A percentile compares a stretch with the other conserved stretches of the same genome.
These are phyloP conservation scores for Parazoanthus atlanticus DNA, from an alignment of 92 coral and sea anemone genomes.

Conservation along the genomic window DNA sequence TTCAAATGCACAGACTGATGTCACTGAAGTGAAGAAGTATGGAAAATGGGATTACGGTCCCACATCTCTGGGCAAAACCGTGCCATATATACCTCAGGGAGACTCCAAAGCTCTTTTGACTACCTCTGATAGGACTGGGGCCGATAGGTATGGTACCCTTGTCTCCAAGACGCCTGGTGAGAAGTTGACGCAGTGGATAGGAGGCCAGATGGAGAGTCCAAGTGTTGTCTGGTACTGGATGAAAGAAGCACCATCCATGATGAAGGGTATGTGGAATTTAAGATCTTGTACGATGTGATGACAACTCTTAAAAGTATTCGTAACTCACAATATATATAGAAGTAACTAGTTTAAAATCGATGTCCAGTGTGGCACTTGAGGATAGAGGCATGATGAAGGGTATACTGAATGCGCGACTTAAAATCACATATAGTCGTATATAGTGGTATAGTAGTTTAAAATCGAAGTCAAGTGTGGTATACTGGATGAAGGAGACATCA, in stretches of 20 bases:
- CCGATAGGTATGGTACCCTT: conserved; percentile 80
- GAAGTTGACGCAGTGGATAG: conserved; percentile 81
- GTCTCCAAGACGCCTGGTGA: conserved; percentile 60
- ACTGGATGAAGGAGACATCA: no score
- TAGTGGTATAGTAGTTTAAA: no score
- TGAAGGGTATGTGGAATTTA: conserved; percentile 51
- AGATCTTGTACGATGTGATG: neutral
- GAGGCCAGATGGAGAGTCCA: conserved; percentile 72
- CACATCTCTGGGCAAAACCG: conserved; percentile 69
- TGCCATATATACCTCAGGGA: conserved; percentile 83
- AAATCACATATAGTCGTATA: neutral
- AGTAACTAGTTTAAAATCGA: no score
- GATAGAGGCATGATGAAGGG: no score
- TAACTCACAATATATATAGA: neutral
- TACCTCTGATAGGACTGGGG: conserved; percentile 75
- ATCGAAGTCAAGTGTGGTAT: no score
- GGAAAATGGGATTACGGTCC: conserved; percentile 85
- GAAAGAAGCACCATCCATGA: conserved; percentile 83
- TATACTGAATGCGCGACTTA: neutral
- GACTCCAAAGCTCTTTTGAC: conserved; percentile 75
- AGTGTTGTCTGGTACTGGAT: conserved; percentile 98
- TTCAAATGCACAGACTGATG: conserved; percentile 59
- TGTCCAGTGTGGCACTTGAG: no score
- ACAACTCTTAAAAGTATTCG: neutral
- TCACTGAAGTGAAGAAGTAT: conserved; percentile 75